Evolutionary conservation across 2,113 vertebrate species (phyloP).

Genomic region (Ciconia stormi): DNA sequence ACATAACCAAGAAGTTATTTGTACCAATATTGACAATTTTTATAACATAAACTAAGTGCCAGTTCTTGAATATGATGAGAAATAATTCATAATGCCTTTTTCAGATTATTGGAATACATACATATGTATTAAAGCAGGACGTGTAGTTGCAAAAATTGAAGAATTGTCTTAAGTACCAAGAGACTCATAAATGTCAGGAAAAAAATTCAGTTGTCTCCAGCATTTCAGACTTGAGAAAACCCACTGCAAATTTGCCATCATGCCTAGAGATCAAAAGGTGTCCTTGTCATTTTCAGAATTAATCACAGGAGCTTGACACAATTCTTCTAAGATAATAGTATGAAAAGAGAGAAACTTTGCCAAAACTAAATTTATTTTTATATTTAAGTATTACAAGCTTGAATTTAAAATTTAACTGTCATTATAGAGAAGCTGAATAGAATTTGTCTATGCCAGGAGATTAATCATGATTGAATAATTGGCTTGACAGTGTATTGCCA

Average conservation of each 20-base stretch:
- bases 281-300: not conserved
- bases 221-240: not conserved
- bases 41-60: not conserved
- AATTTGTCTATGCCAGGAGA: not conserved
- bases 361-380: not conserved
- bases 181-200: not conserved
- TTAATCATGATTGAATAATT: not conserved
- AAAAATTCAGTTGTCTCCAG: not conserved
- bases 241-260: not conserved
- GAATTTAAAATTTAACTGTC: not conserved
- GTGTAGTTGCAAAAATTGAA: not conserved
- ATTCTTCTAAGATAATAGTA: not conserved
- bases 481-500: not conserved
- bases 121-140: not conserved
- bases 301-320: not conserved
- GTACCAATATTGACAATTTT: not conserved
- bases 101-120: conserved; percentile 2
- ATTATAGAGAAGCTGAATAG: not conserved
- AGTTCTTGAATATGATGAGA: not conserved
- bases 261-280: not conserved
- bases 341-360: not conserved
- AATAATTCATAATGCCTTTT: conserved; percentile 12
- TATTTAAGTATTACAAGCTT: not conserved
- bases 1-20: conserved; percentile 6
- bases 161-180: not conserved